A percentile compares a stretch with the other conserved stretches of the same genome.
Conservation (phyloP, 2,113 vertebrate species). For the Mastomys coucha region DNA sequence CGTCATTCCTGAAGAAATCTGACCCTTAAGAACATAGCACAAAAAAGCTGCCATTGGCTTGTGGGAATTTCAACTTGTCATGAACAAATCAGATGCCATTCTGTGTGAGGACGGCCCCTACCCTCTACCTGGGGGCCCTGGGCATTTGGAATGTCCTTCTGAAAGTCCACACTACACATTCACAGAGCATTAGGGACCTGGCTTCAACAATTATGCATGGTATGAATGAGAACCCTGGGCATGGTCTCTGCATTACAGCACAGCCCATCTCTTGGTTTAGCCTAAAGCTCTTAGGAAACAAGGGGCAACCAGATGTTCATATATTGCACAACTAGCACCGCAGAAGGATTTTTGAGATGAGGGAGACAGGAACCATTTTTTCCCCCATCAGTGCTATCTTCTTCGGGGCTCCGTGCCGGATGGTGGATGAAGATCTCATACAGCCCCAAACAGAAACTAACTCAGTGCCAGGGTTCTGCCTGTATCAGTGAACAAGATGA, state of each 20-base stretch:
- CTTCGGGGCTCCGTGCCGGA: background rate
- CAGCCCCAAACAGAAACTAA: background rate
- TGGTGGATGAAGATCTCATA: background rate
- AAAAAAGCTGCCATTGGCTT: background rate
- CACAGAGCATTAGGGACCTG: background rate
- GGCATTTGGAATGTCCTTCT: background rate
- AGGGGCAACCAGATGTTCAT: background rate
- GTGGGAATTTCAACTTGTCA: conserved; percentile 2
- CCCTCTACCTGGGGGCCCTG: background rate
- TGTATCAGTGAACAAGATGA: background rate
- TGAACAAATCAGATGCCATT: background rate
- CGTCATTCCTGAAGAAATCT: conserved; percentile 2
- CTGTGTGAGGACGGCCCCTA: background rate
- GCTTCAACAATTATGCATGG: background rate
- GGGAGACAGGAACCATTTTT: background rate
- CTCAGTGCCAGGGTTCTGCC: background rate
- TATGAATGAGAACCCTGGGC: background rate
- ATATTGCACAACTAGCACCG: background rate
- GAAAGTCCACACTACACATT: background rate
- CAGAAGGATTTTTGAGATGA: background rate
- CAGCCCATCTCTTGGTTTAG: background rate
- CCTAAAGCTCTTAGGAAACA: background rate
- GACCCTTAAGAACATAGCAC: background rate
- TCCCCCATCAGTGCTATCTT: background rate
- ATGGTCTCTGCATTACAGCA: background rate